phyloP scores from a whole-genome alignment of 2,888 invertebrate genomes.

The Athrips mouffetella region DNA sequence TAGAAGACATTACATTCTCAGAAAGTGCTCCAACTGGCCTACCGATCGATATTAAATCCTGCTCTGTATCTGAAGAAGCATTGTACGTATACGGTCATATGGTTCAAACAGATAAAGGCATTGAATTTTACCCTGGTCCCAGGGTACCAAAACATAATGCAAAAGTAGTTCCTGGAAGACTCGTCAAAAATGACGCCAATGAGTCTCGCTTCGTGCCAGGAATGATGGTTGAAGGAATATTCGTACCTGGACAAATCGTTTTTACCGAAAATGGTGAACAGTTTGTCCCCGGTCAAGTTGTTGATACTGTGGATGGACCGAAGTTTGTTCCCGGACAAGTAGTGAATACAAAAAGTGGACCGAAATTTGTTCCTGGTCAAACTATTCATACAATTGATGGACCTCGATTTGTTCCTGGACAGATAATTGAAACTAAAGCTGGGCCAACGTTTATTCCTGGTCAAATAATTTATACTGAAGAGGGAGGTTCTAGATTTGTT shows the following conservation, averaged over 20 bases:
- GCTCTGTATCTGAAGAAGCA: constrained; percentile 70
- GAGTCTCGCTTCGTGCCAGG: constrained; percentile 84
- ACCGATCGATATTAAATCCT: constrained; percentile 78
- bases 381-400: constrained; percentile 85
- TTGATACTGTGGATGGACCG: constrained; percentile 82
- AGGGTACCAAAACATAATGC: constrained; percentile 73
- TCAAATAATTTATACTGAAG: constrained; percentile 83
- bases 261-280: constrained; percentile 83
- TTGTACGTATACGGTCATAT: constrained; percentile 81
- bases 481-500: constrained; percentile 79
- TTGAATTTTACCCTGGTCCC: constrained; percentile 82
- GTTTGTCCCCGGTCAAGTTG: constrained; percentile 84
- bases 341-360: constrained; percentile 82
- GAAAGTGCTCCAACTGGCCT: constrained; percentile 76
- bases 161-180: constrained; percentile 81
- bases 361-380: constrained; percentile 84
- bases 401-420: constrained; percentile 86
- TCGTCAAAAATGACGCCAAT: constrained; percentile 79
- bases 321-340: constrained; percentile 89
- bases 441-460: constrained; percentile 89
- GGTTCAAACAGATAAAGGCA: constrained; percentile 81
- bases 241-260: constrained; percentile 84
- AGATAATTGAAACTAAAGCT: constrained; percentile 85
- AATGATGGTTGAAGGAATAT: constrained; percentile 81
- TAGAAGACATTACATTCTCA: constrained; percentile 75